Evolutionary conservation across 2,888 invertebrate species (phyloP).

Genomic region (Deilephila porcellus): DNA sequence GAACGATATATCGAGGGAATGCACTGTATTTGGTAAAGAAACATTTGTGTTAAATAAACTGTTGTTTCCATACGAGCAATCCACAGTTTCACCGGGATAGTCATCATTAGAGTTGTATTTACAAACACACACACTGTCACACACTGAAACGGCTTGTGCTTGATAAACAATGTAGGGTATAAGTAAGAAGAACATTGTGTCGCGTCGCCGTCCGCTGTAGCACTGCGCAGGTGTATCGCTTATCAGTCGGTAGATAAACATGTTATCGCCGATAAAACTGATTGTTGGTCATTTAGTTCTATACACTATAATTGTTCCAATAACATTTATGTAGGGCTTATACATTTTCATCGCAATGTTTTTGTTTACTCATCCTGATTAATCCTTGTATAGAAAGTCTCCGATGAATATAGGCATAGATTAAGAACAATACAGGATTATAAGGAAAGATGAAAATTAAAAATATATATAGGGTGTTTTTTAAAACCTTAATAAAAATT

Average conservation of each 20-base stretch:
- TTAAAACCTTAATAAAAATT: background rate
- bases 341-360: background rate
- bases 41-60: slow-evolving; percentile 50
- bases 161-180: slow-evolving; percentile 38
- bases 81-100: slow-evolving; percentile 58
- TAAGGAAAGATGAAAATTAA: no score
- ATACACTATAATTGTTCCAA: slow-evolving; percentile 32
- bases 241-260: slow-evolving; percentile 37
- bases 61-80: slow-evolving; percentile 60
- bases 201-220: slow-evolving; percentile 16
- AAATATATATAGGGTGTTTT: no score
- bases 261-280: slow-evolving; percentile 65
- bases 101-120: slow-evolving; percentile 54
- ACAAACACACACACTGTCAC: slow-evolving; percentile 64
- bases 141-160: slow-evolving; percentile 57
- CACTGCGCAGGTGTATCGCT: slow-evolving; percentile 39
- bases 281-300: slow-evolving; percentile 70
- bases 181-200: slow-evolving; percentile 22
- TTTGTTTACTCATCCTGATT: background rate
- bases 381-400: no score
- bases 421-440: no score
- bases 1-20: slow-evolving; percentile 67
- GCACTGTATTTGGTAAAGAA: slow-evolving; percentile 56
- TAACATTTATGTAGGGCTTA: slow-evolving; percentile 36
- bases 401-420: no score